These are phyloP conservation scores for Oreochromis niloticus DNA, from an alignment of 2,113 vertebrate species.

Conservation along the genomic window DNA sequence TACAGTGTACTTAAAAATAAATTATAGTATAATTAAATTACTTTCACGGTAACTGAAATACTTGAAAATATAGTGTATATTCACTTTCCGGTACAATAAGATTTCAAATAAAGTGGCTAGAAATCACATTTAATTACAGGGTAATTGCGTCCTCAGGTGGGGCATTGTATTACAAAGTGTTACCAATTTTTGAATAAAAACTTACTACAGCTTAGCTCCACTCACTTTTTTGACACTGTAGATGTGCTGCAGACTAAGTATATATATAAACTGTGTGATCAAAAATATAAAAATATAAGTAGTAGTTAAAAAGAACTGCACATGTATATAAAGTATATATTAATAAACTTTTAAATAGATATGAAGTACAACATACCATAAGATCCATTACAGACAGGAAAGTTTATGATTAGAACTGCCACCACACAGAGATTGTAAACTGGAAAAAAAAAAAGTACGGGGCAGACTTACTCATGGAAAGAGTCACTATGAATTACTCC, in stretches of 20 bases:
- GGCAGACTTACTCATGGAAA: neutral
- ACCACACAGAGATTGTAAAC: neutral
- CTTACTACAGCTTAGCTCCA: neutral
- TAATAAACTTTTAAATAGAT: neutral
- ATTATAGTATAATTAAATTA: neutral
- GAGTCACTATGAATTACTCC: neutral
- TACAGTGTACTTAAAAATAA: neutral
- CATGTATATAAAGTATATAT: neutral
- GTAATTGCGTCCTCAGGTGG: neutral
- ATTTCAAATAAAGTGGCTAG: neutral
- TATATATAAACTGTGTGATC: neutral
- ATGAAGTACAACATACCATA: neutral
- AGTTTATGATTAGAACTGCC: neutral
- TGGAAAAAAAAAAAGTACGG: rapidly evolving
- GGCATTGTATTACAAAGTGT: neutral
- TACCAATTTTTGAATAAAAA: neutral
- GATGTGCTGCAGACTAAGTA: neutral
- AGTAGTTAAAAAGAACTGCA: neutral
- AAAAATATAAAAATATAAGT: neutral
- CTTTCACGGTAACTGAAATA: rapidly evolving
- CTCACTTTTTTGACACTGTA: neutral
- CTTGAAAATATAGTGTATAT: neutral
- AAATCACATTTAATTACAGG: neutral
- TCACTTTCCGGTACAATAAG: neutral
- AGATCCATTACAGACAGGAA: neutral